Percentiles rank a stretch among this genome's conserved stretches.
Evolutionary conservation across 2,113 vertebrate genomes (phyloP).

Genomic region (Chaetura pelagica): DNA sequence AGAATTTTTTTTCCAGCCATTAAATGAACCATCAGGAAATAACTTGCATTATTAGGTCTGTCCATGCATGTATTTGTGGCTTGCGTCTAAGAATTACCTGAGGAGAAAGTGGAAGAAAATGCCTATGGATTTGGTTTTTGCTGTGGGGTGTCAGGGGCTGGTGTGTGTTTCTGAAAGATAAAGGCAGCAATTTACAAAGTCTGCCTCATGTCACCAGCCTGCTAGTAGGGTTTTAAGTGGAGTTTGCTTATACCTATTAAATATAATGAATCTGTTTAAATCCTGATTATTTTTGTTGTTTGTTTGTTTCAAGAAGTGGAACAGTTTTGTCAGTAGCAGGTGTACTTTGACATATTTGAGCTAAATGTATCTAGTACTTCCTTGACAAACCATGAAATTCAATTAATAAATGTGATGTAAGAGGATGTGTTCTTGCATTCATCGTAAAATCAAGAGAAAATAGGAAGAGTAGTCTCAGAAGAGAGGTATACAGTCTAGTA

Average conservation of each 20-base stretch:
- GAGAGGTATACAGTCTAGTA: background rate
- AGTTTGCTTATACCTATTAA: background rate
- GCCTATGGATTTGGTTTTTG: rapidly evolving
- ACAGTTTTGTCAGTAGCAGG: rapidly evolving
- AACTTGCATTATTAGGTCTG: background rate
- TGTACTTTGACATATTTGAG: background rate
- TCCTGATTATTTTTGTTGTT: rapidly evolving
- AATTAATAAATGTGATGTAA: background rate
- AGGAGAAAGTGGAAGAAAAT: background rate
- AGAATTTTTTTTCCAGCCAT: background rate
- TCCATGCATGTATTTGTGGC: background rate
- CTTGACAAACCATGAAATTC: background rate
- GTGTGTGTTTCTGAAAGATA: background rate
- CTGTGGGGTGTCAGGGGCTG: rapidly evolving
- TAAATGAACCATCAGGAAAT: background rate
- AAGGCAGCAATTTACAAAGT: background rate
- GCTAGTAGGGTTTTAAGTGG: background rate
- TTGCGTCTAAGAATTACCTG: background rate
- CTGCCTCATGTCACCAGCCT: background rate
- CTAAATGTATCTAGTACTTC: background rate
- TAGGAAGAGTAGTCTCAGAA: background rate
- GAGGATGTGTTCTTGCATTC: background rate
- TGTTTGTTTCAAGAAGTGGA: background rate
- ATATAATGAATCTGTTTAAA: background rate
- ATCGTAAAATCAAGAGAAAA: background rate